phyloP scores from a whole-genome alignment of 2,797 vertebrate species.

The Anguilla megastoma region DNA sequence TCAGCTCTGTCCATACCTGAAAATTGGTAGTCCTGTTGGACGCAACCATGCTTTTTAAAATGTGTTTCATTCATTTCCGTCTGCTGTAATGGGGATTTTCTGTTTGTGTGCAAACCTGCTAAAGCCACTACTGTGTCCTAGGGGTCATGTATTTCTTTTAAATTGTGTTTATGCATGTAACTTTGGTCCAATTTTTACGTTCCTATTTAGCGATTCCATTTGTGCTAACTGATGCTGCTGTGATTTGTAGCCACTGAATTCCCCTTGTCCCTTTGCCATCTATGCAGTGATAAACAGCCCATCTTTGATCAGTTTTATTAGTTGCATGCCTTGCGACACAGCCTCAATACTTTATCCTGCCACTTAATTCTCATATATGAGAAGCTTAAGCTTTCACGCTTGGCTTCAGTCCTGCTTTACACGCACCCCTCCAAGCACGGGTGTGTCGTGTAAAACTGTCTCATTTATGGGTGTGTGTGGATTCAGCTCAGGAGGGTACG shows the following conservation, averaged over 20 bases:
- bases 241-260: not conserved
- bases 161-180: not conserved
- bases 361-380: not conserved
- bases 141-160: not conserved
- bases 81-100: conserved; percentile 15
- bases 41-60: not conserved
- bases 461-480: not conserved
- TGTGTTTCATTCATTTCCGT: conserved; percentile 17
- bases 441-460: not conserved
- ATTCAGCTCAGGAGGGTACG: not conserved
- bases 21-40: not conserved
- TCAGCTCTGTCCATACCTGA: conserved; percentile 4
- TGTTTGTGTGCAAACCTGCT: not conserved
- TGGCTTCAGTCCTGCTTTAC: not conserved
- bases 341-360: not conserved
- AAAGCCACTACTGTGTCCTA: not conserved
- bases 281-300: not conserved
- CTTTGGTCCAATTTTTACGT: not conserved
- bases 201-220: not conserved
- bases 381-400: not conserved
- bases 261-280: not conserved
- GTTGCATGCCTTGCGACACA: not conserved
- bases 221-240: not conserved
- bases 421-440: not conserved
- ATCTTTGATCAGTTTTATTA: conserved; percentile 10